Evolutionary conservation across 2,888 invertebrate species (phyloP), one percentile per base, ranked within the genome.

Genomic region (Caenorhabditis sp.): DNA sequence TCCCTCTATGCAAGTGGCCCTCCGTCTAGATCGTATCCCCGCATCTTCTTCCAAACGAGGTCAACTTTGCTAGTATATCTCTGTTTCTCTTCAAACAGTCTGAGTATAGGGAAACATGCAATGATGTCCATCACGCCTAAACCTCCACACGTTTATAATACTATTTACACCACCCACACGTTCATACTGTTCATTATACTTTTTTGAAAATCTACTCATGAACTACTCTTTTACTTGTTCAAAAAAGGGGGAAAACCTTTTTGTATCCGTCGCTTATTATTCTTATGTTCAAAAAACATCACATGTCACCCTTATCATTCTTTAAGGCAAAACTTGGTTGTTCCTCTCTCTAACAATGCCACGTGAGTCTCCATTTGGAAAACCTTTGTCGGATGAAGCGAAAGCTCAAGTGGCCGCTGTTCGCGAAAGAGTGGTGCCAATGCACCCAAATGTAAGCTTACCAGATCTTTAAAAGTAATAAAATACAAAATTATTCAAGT

Each of bases 361-460:
- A 4, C 53, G 58, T 55, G 60, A 85, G 20, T 83, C 88, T 11
- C 83, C 84, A 47, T 90, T 88, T 69, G 90, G 91, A 1, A 83
- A 88, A 47, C 85, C 88, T 18, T 77, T 91, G 13, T 85, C 83
- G 47, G 84, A 84, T 13, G 89, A 90, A 18, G 88, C 89, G 9
- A 77, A 85, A 70, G 82, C 85, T 51, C 69, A 87, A n/a, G 88
- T 91, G 15, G 82, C 85, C 47, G 89, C 90, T 61, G 88, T 89
- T n/a, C 85, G 90, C 15, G 82, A 82, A 0, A 85, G 83, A 50
- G 37, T 90, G 22, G 84, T 72, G 2, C 86, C 89, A 8, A 88
- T 91, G 24, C 87, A 89, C 82, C 89, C 90, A 2, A 88, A 83
- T 64, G 90, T 90, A 53, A 71, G 77, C 55, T 24, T 22, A 2